Evolutionary conservation across 2,113 vertebrate species (phyloP).

Genomic region (Nycticebus coucang): DNA sequence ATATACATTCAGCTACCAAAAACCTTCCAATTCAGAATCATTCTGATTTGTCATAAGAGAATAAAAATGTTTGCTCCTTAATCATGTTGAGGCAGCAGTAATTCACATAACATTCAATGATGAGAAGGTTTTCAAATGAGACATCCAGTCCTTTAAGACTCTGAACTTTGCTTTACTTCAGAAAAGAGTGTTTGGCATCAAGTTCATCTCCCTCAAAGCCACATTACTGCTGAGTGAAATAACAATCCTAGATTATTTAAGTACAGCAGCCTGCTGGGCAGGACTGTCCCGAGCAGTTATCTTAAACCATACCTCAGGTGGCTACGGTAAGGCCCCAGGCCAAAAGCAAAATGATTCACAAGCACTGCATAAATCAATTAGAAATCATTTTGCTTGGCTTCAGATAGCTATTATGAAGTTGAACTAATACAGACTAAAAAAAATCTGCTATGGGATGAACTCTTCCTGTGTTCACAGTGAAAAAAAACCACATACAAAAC

Average conservation of each 20-base stretch:
- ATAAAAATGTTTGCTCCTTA: background rate
- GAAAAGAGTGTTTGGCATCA: conserved; percentile 31
- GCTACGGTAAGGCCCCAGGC: background rate
- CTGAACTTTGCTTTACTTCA: conserved; percentile 37
- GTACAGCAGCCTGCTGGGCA: background rate
- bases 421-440: conserved; percentile 26
- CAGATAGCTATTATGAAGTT: conserved; percentile 12
- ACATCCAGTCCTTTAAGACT: background rate
- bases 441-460: background rate
- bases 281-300: conserved; percentile 40
- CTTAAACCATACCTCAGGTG: background rate
- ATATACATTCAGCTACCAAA: background rate
- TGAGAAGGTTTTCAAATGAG: background rate
- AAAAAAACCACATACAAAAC: background rate
- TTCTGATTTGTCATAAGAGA: background rate
- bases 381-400: conserved; percentile 62
- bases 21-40: background rate
- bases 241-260: conserved; percentile 52
- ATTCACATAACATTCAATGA: background rate
- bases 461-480: background rate
- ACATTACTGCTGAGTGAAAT: conserved; percentile 50
- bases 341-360: conserved; percentile 46
- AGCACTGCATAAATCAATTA: conserved; percentile 42
- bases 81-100: background rate
- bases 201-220: conserved; percentile 30